A percentile compares a stretch with the other conserved stretches of the same genome.
Evolutionary conservation across 2,888 invertebrate species (phyloP).

Genomic region (Ctenicera cuprea): DNA sequence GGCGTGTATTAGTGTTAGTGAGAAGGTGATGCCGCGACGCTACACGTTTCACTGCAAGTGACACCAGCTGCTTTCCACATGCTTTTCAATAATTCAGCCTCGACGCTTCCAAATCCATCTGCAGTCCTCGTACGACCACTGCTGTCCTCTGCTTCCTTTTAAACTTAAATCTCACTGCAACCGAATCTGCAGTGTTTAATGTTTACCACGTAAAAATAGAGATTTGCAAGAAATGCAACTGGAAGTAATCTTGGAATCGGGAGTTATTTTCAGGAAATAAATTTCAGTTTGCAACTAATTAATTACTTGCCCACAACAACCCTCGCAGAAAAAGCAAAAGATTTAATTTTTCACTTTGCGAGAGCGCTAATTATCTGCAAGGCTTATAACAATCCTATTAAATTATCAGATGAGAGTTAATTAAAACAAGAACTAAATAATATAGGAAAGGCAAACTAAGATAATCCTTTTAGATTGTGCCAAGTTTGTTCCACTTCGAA

Average conservation of each 20-base stretch:
- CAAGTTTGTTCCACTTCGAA: slow-evolving; percentile 44
- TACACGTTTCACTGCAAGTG: slow-evolving; percentile 58
- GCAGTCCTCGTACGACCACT: slow-evolving; percentile 57
- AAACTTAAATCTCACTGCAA: slow-evolving; percentile 31
- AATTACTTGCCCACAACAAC: neutral
- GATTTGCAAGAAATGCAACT: neutral
- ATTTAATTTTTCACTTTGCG: neutral
- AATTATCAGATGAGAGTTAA: slow-evolving; percentile 46
- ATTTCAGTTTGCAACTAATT: neutral
- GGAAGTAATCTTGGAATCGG: neutral
- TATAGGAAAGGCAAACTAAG: slow-evolving; percentile 38
- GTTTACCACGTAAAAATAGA: neutral
- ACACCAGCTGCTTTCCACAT: slow-evolving; percentile 65
- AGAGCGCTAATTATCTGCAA: slow-evolving; percentile 26
- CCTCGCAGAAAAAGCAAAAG: neutral
- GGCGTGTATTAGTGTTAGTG: slow-evolving; percentile 45
- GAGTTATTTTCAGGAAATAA: no score
- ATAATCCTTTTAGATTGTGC: slow-evolving; percentile 49
- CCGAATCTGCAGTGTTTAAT: slow-evolving; percentile 41
- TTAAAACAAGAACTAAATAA: slow-evolving; percentile 40
- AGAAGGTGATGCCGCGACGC: slow-evolving; percentile 49
- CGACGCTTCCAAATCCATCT: slow-evolving; percentile 64
- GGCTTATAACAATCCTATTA: slow-evolving; percentile 11
- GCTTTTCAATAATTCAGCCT: slow-evolving; percentile 65
- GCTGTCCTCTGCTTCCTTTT: slow-evolving; percentile 32